Evolutionary conservation across 2,113 vertebrate genomes (phyloP), one percentile per base, ranked within the genome.

Genomic region (Lipophrys pholis): DNA sequence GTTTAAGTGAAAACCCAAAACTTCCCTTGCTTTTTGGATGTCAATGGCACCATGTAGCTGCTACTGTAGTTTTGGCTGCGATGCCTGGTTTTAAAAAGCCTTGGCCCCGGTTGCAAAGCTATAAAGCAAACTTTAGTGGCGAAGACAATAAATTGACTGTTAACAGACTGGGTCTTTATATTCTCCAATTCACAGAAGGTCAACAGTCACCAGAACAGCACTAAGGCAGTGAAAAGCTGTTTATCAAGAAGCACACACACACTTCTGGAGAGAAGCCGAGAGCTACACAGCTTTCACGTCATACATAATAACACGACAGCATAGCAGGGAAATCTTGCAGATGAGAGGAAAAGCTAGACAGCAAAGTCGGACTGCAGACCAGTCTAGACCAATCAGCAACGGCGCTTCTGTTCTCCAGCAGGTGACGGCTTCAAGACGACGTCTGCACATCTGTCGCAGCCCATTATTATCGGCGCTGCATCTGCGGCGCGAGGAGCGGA

Each of bases 401-500:
- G 61, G 11, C 3, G 11, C 3, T 70, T 78, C 79, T 30, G 1
- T 49, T 61, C 67, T 49, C 5, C 2, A 51, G 78, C 62, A 71
- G 78, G 68, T 57, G 75, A 83, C 58, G 39, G 41, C 54, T 55
- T 45, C 54, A 49, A 68, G 67, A 55, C 14, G 75, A 79, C 41
- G 70, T 69, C 54, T 58, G 72, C 69, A 67, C 39, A 14, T 88
- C 73, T 75, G 80, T 52, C 70, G 55, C 45, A 36, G 52, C 52
- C 54, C 62, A 53, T 82, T 81, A 87, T 79, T 81, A 87, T 79
- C 78, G 75, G 78, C 30, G 3, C 10, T 11, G 36, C 52, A 11
- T 76, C 71, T 65, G 80, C 36, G 17, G 43, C 12, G 50, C 11
- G 11, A 58, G 58, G 61, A 80, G 80, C 30, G 35, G 78, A 86